Base-by-base conservation (phyloP, 1,140 invertebrate species). In the Drosophila nigromelanica region DNA sequence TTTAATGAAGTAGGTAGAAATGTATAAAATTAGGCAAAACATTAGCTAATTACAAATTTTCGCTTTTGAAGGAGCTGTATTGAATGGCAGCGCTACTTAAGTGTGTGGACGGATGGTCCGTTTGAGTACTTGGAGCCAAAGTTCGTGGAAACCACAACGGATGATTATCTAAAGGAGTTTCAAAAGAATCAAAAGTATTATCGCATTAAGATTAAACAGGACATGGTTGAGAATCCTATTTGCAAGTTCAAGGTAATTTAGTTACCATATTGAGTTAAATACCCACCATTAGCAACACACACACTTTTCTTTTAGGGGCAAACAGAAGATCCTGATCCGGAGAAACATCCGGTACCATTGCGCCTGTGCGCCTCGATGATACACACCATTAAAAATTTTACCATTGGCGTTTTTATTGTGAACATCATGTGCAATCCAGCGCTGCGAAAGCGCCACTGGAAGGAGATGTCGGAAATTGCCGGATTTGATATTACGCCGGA, bases 51-150 rank as follows among this genome's bases (percentile, higher is more conserved):
- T 35, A 14, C 15, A 11, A 4, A 35, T 2, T 3, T 14, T 11
- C 37, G 7, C 5, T 24, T 12, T n/a, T 55, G 90, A 7, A 87
- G 94, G 71, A 87, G 92, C 15, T 94, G 95, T 15, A 92, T 95
- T 72, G 95, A 95, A 82, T 98, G 97, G 96, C 94, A 95, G 91
- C 94, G 95, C 62, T 95, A 95, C 70, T 95, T 96, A 83, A 96
- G 95, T 80, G 95, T 96, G 48, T 98, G 97, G 96, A 95, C 98
- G 93, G 96, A 98, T 92, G 97, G 97, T n/a, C 94, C 95, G 3
- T 98, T 98, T 92, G 94, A 97, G 89, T 96, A 96, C 81, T 92
- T 98, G 45, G 94, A 97, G 87, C 94, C 95, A 7, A 92, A 94
- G 39, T 92, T 93, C 74, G 95, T 97, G 55, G 96, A 97, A 91